These are phyloP conservation scores for Trichomalopsis sarcophagae DNA, from an alignment of 1,140 invertebrate species.

Conservation along the genomic window DNA sequence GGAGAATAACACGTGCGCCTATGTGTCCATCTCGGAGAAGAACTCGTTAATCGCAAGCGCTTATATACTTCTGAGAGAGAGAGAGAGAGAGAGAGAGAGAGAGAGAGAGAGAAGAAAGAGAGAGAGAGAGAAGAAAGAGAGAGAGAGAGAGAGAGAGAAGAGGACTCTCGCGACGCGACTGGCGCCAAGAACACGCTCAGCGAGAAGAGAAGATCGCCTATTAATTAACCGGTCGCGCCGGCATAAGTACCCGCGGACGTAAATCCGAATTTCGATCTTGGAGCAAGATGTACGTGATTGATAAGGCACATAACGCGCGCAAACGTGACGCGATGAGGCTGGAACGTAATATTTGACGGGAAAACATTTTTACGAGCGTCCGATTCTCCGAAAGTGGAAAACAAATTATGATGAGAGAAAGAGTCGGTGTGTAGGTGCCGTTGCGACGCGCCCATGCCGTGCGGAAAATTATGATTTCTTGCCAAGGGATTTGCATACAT, in stretches of 20 bases:
- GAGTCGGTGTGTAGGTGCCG: background rate
- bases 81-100: background rate
- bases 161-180: slow-evolving; percentile 27
- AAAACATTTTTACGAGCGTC: slow-evolving; percentile 39
- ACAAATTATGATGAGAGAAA: slow-evolving; percentile 5
- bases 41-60: slow-evolving; percentile 13
- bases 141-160: background rate
- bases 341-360: slow-evolving; percentile 33
- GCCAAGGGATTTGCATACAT: too few species aligned
- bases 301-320: slow-evolving; percentile 7
- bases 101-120: background rate
- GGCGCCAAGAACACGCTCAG: slow-evolving; percentile 30
- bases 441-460: background rate
- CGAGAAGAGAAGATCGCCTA: slow-evolving; percentile 16
- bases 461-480: background rate
- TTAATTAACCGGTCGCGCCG: slow-evolving; percentile 46
- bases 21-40: background rate
- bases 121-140: slow-evolving; percentile 7
- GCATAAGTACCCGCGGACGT: background rate
- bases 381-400: slow-evolving; percentile 35
- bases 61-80: background rate
- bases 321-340: slow-evolving; percentile 22
- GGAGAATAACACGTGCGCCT: background rate
- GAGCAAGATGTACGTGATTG: slow-evolving; percentile 32
- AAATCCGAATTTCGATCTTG: slow-evolving; percentile 12